Evolutionary conservation across 1,140 invertebrate species (phyloP), one percentile per base, ranked within the genome.

Genomic region (Drosophila novamexicana): DNA sequence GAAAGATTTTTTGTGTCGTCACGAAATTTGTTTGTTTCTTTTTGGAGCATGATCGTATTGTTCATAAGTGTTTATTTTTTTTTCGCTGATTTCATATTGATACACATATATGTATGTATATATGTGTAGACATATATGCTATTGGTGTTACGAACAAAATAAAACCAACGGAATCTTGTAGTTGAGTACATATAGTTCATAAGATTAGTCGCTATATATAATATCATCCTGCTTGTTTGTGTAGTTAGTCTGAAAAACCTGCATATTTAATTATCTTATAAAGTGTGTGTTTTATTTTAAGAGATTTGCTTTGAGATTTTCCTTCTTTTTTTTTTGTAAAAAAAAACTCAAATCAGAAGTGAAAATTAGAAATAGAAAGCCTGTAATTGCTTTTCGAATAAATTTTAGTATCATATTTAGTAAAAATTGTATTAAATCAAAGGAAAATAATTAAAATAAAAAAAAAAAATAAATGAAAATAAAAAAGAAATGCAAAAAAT

Each of bases 201-300:
- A 63, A 22, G 50, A 47, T 58, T 39, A 45, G 32, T 57, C 10
- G 59, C 65, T 69, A 74, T 54, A 63, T 66, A 59, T 71, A 58
- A 76, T 66, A 76, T 84, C 81, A 79, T 88, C 84, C 83, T 81
- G 80, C 76, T 83, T 79, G 83, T 85, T 74, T 78, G 72, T 85
- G 78, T 84, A 70, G 81, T 81, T 84, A 70, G 81, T 81, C 77
- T 85, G 81, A 59, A 85, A 72, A 85, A 86, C 82, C 81, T 86
- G 77, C 83, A 75, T 85, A 85, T 66, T 81, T 71, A 49, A 76
- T 83, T 74, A 80, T 84, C 64, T 86, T 79, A 79, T 71, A 88
- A 65, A 83, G 67, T 82, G 75, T 73, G 67, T 71, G 58, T 75
- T 42, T 81, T 70, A 62, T 76, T 73, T 76, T 83, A 34, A 29